Evolutionary conservation across 2,113 vertebrate species (phyloP), one percentile per base, ranked within the genome.

Genomic region (Pterocles gutturalis): DNA sequence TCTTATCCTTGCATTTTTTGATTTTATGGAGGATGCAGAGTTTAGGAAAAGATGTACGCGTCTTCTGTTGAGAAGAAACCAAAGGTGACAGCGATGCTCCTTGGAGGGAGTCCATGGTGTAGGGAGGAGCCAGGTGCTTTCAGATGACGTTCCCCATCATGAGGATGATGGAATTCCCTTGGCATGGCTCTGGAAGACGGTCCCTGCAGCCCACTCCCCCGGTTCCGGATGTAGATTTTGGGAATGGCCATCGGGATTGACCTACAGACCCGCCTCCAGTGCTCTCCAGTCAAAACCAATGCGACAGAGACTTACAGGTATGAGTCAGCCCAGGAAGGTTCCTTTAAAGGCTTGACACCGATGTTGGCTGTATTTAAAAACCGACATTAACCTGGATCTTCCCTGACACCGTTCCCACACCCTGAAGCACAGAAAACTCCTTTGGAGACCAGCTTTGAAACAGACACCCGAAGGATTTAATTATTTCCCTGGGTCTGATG

Each of bases 281-380:
- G 10, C 17, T 61, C 46, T 12, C 71, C 34, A 21, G 48, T 62
- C 36, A 12, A 62, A 83, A 38, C 31, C 24, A 3, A 29, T 5
- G 9, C 1, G 1, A 7, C 5, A 64, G 2, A 17, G 33, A 15
- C 6, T 29, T 41, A 34, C 13, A 2, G 41, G 41, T 62, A 14
- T 14, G 8, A 62, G 29, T 38, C 60, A 29, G 3, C 34, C 22
- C 7, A 22, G 17, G 24, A 46, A 54, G 29, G 18, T 28, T 29
- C 38, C 46, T 62, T 14, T 17, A 28, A 17, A 33, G 31, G 33
- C 14, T 12, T n/a, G 17, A 36, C 13, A 5, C 22, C 8, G 17
- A 8, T 5, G 5, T 58, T 11, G 45, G 53, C 43, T 7, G 1
- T 51, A 3, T 31, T 58, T 84, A 36, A 62, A 36, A 67, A 29